Base-by-base conservation (phyloP, 1,140 invertebrate genomes). In the Drosophila parvula region DNA sequence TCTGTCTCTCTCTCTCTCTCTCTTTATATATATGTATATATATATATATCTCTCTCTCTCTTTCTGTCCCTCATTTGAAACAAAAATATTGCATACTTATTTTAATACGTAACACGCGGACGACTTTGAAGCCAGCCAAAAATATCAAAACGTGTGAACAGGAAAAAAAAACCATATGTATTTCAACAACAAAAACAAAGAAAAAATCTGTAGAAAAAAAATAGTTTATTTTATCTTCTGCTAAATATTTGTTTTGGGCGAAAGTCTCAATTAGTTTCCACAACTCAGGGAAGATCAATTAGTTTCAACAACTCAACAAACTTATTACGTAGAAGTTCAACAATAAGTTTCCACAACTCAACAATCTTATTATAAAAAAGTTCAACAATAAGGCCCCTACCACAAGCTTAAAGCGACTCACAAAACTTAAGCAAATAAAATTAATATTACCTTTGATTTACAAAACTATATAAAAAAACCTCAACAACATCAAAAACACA, bases 51-150 rank as follows among this genome's bases (percentile, higher is more conserved):
- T 50, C 34, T 53, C 27, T 44, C 18, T 69, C 58, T 41, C 34
- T 60, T 27, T 69, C 47, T 47, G 64, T 16, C 44, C 22, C 68
- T 70, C 53, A 38, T 78, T 61, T 70, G 63, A 65, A 74, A 83
- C 77, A 89, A 81, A 89, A 89, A 89, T 89, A 84, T 89, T 89
- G 84, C 85, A 89, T 84, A 89, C 84, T 89, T 84, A 89, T 89
- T 89, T 89, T 89, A 89, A 89, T 89, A 89, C 84, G 70, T 89
- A 89, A 89, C 78, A 89, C 80, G 84, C 85, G 78, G 79, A 50
- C 62, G 79, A 50, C 65, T 88, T 82, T 88, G 83, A 88, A 82
- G 76, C 68, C 75, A 53, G 41, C 67, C 79, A 57, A 88, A 86
- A 86, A 88, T 83, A 86, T 61, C 58, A 70, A 64, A 41, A 63